These are phyloP conservation scores for Scopus umbretta DNA, from an alignment of 2,113 vertebrate species.

Conservation along the genomic window DNA sequence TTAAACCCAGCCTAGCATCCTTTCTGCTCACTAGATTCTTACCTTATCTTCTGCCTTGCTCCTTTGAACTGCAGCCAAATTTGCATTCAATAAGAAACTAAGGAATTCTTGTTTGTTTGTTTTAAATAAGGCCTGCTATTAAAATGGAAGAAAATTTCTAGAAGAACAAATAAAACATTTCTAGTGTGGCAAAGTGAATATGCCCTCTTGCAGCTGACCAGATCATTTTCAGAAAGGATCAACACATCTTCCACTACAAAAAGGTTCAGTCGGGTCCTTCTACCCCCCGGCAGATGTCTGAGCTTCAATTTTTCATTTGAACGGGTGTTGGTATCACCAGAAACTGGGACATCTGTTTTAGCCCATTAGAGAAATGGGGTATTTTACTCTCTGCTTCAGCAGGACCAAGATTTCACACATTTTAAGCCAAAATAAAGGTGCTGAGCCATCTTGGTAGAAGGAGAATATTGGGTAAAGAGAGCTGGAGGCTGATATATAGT, in stretches of 20 bases:
- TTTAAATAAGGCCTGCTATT: not conserved
- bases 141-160: not conserved
- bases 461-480: not conserved
- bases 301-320: not conserved
- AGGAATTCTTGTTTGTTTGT: not conserved
- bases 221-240: not conserved
- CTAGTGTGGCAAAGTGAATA: not conserved
- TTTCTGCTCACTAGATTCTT: not conserved
- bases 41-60: not conserved
- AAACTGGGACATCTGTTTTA: not conserved
- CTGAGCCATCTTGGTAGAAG: not conserved
- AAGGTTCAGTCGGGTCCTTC: not conserved
- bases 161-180: not conserved
- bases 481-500: not conserved
- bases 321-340: not conserved
- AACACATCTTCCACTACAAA: not conserved
- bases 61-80: not conserved
- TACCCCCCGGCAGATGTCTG: not conserved
- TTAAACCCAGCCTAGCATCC: not conserved
- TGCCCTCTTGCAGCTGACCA: not conserved
- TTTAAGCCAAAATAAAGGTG: not conserved
- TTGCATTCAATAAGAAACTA: not conserved
- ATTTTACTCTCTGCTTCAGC: not conserved
- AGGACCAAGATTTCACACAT: not conserved
- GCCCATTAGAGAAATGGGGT: not conserved